Evolutionary conservation across 1,140 invertebrate species (phyloP), one percentile per base, ranked within the genome.

Genomic region (Drosophila neocordata): DNA sequence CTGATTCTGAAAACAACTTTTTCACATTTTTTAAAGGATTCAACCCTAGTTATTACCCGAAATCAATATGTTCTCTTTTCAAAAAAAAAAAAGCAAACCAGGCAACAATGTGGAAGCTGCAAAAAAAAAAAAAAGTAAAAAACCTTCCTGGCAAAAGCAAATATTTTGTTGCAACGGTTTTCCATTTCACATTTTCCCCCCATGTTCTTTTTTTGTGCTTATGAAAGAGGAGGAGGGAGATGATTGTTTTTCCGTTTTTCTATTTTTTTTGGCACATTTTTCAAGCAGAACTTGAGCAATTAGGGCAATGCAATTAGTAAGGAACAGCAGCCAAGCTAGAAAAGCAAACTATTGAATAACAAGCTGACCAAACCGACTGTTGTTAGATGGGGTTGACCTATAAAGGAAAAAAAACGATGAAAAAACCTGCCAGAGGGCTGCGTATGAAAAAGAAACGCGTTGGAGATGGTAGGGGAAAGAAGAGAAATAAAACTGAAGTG

Each of bases 251-350:
- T 31, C 6, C 27, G 6, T 22, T 31, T 51, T 58, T 56, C 37
- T 18, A 35, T 56, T 15, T 68, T 72, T 83, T 87, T 76, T 88
- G 79, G 79, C 79, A 77, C 74, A 88, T 75, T 87, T 87, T 65
- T 15, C 15, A 66, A 88, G 79, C 75, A 75, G 66, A 88, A 79
- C 71, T 73, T 68, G 71, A 64, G 68, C 83, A 83, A 83, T 83
- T 79, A 79, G 79, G 79, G 72, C 69, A 83, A 87, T 88, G 83
- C 83, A 87, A 87, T 87, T 88, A 87, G 82, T 75, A 57, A 71
- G 73, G 20, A 52, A 41, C 69, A 81, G 73, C 81, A 75, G 74
- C 71, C 55, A 63, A 85, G 69, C 69, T 60, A 72, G 8, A 35
- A 12, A 12, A 44, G 48, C 69, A 81, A 77, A 87, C 82, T 71